These are phyloP conservation scores for Loxodonta africana DNA, from an alignment of 2,113 vertebrate species.

Conservation along the genomic window DNA sequence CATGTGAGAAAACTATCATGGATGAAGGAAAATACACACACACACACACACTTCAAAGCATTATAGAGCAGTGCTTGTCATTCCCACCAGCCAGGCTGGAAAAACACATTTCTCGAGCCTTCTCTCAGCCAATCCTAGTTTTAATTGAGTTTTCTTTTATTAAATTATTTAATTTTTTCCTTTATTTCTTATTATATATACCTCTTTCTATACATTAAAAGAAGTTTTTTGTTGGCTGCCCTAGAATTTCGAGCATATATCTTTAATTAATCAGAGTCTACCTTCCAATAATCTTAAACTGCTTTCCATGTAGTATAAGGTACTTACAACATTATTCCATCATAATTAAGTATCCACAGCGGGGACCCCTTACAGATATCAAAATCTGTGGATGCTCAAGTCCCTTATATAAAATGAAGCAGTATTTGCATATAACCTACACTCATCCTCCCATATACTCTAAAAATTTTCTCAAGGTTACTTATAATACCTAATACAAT, in stretches of 20 bases:
- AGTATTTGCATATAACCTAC: too few species aligned
- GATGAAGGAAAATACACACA: neutral
- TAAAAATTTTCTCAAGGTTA: too few species aligned
- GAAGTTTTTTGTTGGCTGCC: too few species aligned
- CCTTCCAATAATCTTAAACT: neutral
- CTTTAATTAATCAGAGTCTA: neutral
- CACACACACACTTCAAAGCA: neutral
- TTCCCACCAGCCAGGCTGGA: neutral
- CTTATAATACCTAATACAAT: too few species aligned
- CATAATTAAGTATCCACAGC: too few species aligned
- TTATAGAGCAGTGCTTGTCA: neutral
- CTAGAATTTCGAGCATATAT: too few species aligned
- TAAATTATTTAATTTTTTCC: neutral
- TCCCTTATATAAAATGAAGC: too few species aligned
- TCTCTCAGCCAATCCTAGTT: too few species aligned
- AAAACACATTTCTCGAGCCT: too few species aligned
- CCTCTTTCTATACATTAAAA: neutral
- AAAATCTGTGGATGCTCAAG: too few species aligned
- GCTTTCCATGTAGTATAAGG: neutral
- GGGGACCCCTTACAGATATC: too few species aligned
- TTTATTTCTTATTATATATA: neutral
- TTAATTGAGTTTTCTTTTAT: neutral
- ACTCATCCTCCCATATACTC: too few species aligned
- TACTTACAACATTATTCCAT: neutral
- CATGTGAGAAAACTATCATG: neutral